Percentiles rank a stretch among this genome's conserved stretches.
phyloP scores from a whole-genome alignment of 2,888 invertebrate genomes.

The Mythimna impura region DNA sequence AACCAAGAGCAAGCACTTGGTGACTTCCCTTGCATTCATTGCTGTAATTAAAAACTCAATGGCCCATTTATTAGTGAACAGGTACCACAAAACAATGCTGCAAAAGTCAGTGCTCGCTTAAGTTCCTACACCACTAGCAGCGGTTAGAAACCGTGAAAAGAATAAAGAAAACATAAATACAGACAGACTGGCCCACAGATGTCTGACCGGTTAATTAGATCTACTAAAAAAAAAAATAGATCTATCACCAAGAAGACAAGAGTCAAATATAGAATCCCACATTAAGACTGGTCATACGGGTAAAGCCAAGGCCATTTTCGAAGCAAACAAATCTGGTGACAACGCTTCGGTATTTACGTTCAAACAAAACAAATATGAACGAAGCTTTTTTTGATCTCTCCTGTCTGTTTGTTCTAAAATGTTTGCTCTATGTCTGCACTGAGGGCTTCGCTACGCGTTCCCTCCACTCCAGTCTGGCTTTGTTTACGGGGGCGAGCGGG shows the following conservation, averaged over 20 bases:
- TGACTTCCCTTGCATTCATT: background rate
- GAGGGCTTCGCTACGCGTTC: slow-evolving; percentile 71
- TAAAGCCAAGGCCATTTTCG: slow-evolving; percentile 28
- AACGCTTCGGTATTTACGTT: slow-evolving; percentile 54
- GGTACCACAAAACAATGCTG: slow-evolving; percentile 26
- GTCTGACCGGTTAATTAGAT: slow-evolving; percentile 12
- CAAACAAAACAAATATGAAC: slow-evolving; percentile 67
- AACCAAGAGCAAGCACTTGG: background rate
- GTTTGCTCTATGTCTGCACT: slow-evolving; percentile 80
- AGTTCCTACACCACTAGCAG: slow-evolving; percentile 24
- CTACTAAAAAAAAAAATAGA: slow-evolving; percentile 18
- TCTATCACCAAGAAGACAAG: slow-evolving; percentile 11
- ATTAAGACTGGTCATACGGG: background rate
- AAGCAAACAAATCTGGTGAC: slow-evolving; percentile 52
- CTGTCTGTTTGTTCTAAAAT: slow-evolving; percentile 76
- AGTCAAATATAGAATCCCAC: slow-evolving; percentile 6
- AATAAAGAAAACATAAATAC: slow-evolving; percentile 64
- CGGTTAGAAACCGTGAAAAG: slow-evolving; percentile 49
- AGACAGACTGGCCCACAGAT: slow-evolving; percentile 22
- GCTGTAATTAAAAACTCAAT: slow-evolving; percentile 33
- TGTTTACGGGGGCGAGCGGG: slow-evolving; percentile 81
- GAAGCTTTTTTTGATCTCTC: slow-evolving; percentile 72
- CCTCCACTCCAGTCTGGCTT: slow-evolving; percentile 81
- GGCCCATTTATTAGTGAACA: slow-evolving; percentile 2
- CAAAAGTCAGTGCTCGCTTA: slow-evolving; percentile 42